A percentile compares a stretch with the other conserved stretches of the same genome.
Evolutionary conservation across 2,888 invertebrate genomes (phyloP).

Genomic region (Cremastinae sp.): DNA sequence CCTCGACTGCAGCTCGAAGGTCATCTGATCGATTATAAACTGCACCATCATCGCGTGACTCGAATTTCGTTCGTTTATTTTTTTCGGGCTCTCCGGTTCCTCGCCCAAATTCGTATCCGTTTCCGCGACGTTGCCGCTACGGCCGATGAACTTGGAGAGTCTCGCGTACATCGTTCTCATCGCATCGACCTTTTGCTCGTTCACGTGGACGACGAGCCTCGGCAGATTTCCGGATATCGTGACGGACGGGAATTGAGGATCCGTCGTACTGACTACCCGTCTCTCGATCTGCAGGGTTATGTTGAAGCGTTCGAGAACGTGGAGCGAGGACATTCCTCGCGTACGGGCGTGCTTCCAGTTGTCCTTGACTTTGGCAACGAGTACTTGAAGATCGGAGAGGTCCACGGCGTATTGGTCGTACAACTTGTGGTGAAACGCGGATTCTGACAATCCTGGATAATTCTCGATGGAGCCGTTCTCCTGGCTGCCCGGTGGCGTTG

Average conservation of each 20-base stretch:
- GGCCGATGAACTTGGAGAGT: conserved; percentile 74
- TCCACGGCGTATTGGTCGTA: conserved; percentile 88
- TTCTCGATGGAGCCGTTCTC: conserved; percentile 82
- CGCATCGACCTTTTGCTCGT: conserved; percentile 92
- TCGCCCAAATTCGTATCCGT: conserved; percentile 46
- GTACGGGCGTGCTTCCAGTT: conserved; percentile 94
- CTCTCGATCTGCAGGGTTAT: conserved; percentile 87
- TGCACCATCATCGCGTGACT: conserved; percentile 87
- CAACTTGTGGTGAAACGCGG: conserved; percentile 85
- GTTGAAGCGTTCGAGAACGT: conserved; percentile 88
- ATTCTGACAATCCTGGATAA: conserved; percentile 81
- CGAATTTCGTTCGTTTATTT: conserved; percentile 68
- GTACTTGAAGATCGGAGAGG: conserved; percentile 83
- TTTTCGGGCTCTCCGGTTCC: conserved; percentile 75
- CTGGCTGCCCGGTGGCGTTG: conserved; percentile 91
- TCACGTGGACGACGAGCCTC: conserved; percentile 92
- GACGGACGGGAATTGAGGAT: conserved; percentile 93
- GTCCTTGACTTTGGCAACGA: conserved; percentile 93
- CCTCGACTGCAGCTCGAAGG: conserved; percentile 88
- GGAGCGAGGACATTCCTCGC: conserved; percentile 91
- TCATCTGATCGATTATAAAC: conserved; percentile 93
- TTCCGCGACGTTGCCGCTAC: conserved; percentile 58
- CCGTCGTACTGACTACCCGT: conserved; percentile 89
- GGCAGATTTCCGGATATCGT: conserved; percentile 93
- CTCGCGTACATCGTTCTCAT: conserved; percentile 83